A percentile compares a stretch with the other conserved stretches of the same genome.
These are phyloP conservation scores for Mythimna pallens DNA, from an alignment of 2,888 invertebrate species.

Conservation along the genomic window DNA sequence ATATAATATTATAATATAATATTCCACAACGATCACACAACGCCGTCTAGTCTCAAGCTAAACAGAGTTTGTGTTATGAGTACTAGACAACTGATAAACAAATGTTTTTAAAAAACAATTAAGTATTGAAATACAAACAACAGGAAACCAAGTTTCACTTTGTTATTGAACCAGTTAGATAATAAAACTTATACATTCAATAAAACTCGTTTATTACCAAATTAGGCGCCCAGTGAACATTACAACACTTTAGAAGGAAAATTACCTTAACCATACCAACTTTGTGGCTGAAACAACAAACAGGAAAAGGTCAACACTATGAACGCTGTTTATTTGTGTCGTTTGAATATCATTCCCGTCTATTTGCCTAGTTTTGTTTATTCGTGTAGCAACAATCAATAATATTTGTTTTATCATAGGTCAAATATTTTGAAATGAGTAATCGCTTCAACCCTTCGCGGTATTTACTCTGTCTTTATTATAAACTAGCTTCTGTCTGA, in stretches of 20 bases:
- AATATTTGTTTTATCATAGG: constrained; percentile 6
- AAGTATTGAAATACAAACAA: background rate
- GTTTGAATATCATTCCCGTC: constrained; percentile 2
- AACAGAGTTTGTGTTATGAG: too few relatives aligned
- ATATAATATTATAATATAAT: too few relatives aligned
- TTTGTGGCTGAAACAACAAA: constrained; percentile 9
- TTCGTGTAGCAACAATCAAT: constrained; percentile 2
- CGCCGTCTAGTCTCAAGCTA: too few relatives aligned
- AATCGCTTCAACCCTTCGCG: background rate
- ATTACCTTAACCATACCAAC: background rate
- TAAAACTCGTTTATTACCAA: constrained; percentile 14
- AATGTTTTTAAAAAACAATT: too few relatives aligned
- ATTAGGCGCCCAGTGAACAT: constrained; percentile 10
- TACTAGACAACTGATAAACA: too few relatives aligned
- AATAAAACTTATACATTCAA: background rate
- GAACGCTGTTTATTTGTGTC: constrained; percentile 37
- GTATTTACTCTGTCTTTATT: background rate
- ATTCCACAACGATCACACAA: too few relatives aligned
- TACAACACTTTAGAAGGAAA: constrained; percentile 18
- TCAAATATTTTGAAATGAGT: constrained; percentile 2
- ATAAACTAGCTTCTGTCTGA: too few relatives aligned
- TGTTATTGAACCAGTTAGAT: background rate
- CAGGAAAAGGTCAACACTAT: constrained; percentile 36
- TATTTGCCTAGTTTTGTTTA: constrained; percentile 11
- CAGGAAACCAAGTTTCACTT: background rate